Percentiles rank a stretch among this genome's conserved stretches.
Conservation (phyloP, 2,797 vertebrate genomes). For the Peromyscus melanophrys region DNA sequence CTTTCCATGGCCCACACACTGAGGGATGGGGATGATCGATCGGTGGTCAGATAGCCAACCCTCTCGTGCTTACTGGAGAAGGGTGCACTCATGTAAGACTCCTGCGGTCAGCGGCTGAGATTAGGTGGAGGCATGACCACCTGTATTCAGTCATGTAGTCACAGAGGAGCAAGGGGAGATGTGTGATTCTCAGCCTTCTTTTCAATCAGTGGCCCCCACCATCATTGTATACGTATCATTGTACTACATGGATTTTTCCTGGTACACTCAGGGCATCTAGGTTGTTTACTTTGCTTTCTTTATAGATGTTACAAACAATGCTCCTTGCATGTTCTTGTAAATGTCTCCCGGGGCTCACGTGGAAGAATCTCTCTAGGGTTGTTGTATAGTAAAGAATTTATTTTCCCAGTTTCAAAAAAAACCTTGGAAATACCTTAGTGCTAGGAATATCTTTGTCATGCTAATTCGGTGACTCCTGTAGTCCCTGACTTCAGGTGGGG, state of each 20-base stretch:
- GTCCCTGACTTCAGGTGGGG: neutral
- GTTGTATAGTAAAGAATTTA: neutral
- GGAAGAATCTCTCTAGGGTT: neutral
- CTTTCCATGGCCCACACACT: neutral
- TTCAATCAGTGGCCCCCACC: neutral
- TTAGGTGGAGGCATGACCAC: neutral
- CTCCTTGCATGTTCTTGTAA: neutral
- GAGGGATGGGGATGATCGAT: neutral
- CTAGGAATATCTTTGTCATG: neutral
- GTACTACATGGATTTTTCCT: neutral
- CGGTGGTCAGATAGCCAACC: neutral
- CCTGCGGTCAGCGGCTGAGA: neutral
- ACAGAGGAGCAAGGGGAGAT: neutral
- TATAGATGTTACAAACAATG: neutral
- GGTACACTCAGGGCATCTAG: neutral
- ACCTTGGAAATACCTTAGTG: neutral
- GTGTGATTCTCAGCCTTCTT: neutral
- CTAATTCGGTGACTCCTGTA: neutral
- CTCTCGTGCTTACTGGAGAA: neutral
- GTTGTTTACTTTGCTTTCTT: neutral
- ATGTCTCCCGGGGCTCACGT: neutral
- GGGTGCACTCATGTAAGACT: neutral
- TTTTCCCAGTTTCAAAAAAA: neutral
- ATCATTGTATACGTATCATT: accelerated
- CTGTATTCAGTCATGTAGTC: neutral